Evolutionary conservation across 2,888 invertebrate genomes (phyloP).

Genomic region (Dynastes hyllus): DNA sequence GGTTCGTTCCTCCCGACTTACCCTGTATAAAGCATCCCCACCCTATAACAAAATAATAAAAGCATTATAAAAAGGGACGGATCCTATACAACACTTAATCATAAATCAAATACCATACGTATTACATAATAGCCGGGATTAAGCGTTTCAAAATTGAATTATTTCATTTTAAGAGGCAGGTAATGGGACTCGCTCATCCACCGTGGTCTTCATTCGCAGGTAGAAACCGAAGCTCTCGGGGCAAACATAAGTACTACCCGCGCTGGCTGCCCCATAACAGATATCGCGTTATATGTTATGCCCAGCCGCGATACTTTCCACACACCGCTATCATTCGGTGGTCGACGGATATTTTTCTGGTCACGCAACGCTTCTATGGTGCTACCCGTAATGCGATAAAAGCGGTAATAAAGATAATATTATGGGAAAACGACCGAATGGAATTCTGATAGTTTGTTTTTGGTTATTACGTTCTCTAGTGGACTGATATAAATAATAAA

Average conservation of each 20-base stretch:
- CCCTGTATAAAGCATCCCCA: no score
- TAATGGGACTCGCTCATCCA: slow-evolving; percentile 57
- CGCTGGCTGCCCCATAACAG: background rate
- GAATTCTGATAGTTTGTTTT: no score
- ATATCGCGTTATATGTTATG: background rate
- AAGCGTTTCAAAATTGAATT: slow-evolving; percentile 63
- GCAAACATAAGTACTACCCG: background rate
- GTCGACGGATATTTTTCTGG: slow-evolving; percentile 26
- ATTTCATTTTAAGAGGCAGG: slow-evolving; percentile 63
- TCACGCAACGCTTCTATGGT: slow-evolving; percentile 25
- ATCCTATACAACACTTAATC: slow-evolving; percentile 42
- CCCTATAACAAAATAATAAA: no score
- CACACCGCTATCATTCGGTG: slow-evolving; percentile 12
- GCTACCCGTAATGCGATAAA: slow-evolving; percentile 15
- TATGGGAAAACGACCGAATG: background rate
- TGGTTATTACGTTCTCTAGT: no score
- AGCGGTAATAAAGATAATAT: slow-evolving; percentile 1
- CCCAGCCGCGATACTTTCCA: slow-evolving; percentile 4
- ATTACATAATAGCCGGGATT: slow-evolving; percentile 60
- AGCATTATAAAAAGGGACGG: no score
- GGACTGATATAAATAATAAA: no score
- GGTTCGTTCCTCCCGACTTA: no score
- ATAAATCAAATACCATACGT: slow-evolving; percentile 57
- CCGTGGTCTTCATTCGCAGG: background rate
- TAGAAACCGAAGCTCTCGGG: background rate